Evolutionary conservation across 2,797 vertebrate species (phyloP).

Genomic region (Semaprochilodus insignis): DNA sequence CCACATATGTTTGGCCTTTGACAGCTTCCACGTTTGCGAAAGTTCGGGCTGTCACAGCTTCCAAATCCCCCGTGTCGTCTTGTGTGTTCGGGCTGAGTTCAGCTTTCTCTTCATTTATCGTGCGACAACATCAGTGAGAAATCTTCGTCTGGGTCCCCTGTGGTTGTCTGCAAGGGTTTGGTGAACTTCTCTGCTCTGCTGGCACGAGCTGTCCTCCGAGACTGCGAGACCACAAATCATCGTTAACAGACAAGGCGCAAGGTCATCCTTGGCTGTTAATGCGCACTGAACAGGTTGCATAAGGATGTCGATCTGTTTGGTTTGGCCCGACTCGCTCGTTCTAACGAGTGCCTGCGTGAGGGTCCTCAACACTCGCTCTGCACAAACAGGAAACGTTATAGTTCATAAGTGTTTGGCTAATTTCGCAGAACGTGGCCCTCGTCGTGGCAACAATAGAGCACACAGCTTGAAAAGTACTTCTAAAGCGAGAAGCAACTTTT

Average conservation of each 20-base stretch:
- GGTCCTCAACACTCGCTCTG: conserved; percentile 26
- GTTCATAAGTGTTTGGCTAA: conserved; percentile 36
- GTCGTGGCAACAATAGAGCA: conserved; percentile 22
- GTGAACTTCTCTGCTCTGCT: conserved; percentile 66
- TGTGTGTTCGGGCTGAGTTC: conserved; percentile 37
- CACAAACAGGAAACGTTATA: conserved; percentile 45
- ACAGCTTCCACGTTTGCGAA: conserved; percentile 29
- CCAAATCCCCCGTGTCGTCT: conserved; percentile 22
- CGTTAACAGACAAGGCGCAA: conserved; percentile 31
- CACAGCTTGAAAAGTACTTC: neutral
- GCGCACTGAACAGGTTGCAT: conserved; percentile 62
- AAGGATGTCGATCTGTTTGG: conserved; percentile 48
- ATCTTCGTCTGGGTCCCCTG: conserved; percentile 42
- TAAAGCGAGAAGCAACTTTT: conserved; percentile 20
- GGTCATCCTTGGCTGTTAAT: conserved; percentile 46
- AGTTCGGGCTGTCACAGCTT: conserved; percentile 40
- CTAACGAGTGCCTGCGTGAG: conserved; percentile 30
- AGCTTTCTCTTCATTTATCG: conserved; percentile 60
- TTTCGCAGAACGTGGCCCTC: conserved; percentile 6
- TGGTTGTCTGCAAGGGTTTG: conserved; percentile 62
- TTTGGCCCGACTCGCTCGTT: conserved; percentile 42
- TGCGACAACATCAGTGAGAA: conserved; percentile 56
- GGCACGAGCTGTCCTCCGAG: conserved; percentile 50
- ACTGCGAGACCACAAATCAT: conserved; percentile 63
- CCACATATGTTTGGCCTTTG: conserved; percentile 39